Base-by-base conservation (phyloP, 1,140 invertebrate species). In the Mizuhopecten yessoensis region DNA sequence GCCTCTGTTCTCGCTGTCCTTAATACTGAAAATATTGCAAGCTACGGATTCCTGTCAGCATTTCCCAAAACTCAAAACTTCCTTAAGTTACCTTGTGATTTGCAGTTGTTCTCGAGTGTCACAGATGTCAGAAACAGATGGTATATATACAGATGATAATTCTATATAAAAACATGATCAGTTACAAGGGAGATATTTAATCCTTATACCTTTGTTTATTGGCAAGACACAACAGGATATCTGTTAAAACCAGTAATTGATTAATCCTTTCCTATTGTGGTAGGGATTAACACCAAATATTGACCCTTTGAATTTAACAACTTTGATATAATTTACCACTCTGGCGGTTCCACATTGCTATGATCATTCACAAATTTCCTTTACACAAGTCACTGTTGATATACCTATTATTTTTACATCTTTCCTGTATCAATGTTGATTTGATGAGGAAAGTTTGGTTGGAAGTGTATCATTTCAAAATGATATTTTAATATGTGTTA, bases 231-330 rank as follows among this genome's bases (percentile, higher is more conserved):
- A 75, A 29, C 57, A 75, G 57, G 5, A n/a, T 29, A 29, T 75
- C n/a, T 75, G 57, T 29, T n/a, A 75, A 75, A 75, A 75, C 23
- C 57, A n/a, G 57, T 75, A 75, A 75, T 75, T 75, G 57, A 17
- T 29, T 75, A 75, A 75, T 75, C 57, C 57, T n/a, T n/a, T 75
- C 57, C 23, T 75, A 75, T 75, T 75, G 57, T 75, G 11, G 57
- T n/a, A 75, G 57, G 57, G 57, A 75, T 75, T 75, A 75, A 29
- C 9, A n/a, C 9, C 23, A n/a, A 75, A 75, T 29, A 29, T 75
- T 75, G 57, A 75, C 11, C n/a, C 23, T 75, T 75, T 75, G 57
- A 75, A 3, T n/a, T n/a, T n/a, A n/a, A n/a, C n/a, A n/a, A n/a
- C n/a, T n/a, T n/a, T n/a, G n/a, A 29, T 75, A n/a, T n/a, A 75